Percentiles rank a stretch among this genome's conserved stretches.
phyloP scores from a whole-genome alignment of 2,888 invertebrate species.

The Clistopyga incitator region DNA sequence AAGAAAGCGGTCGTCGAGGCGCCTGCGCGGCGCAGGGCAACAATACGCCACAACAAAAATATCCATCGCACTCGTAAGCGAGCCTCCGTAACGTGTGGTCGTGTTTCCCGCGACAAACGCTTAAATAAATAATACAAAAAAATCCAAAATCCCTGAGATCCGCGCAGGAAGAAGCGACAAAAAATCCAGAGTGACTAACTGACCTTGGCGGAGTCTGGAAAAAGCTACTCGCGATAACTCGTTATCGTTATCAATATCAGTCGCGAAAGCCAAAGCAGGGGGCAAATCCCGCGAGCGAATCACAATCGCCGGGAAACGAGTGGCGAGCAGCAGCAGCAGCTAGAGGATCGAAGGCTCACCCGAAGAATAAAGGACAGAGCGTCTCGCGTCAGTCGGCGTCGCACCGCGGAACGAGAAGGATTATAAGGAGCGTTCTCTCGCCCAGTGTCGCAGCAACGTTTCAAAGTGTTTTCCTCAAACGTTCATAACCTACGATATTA shows the following conservation, averaged over 20 bases:
- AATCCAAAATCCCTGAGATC: too few species aligned
- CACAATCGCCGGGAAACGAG: background rate
- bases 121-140: too few species aligned
- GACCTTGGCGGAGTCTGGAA: too few species aligned
- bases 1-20: slow-evolving; percentile 35
- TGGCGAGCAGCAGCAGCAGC: background rate
- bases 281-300: background rate
- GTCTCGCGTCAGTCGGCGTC: slow-evolving; percentile 1
- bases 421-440: background rate
- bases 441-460: background rate
- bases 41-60: slow-evolving; percentile 69
- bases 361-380: background rate
- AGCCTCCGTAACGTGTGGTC: slow-evolving; percentile 65
- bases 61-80: slow-evolving; percentile 69
- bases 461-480: background rate
- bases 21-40: slow-evolving; percentile 59
- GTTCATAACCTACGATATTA: background rate
- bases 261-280: background rate
- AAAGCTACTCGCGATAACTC: background rate
- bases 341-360: slow-evolving; percentile 3
- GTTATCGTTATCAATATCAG: too few species aligned
- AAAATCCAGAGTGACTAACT: too few species aligned
- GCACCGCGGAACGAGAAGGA: background rate
- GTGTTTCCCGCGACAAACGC: background rate
- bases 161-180: too few species aligned